These are phyloP conservation scores for Mesembrinibis cayennensis DNA, from an alignment of 2,113 vertebrate species.

Conservation along the genomic window DNA sequence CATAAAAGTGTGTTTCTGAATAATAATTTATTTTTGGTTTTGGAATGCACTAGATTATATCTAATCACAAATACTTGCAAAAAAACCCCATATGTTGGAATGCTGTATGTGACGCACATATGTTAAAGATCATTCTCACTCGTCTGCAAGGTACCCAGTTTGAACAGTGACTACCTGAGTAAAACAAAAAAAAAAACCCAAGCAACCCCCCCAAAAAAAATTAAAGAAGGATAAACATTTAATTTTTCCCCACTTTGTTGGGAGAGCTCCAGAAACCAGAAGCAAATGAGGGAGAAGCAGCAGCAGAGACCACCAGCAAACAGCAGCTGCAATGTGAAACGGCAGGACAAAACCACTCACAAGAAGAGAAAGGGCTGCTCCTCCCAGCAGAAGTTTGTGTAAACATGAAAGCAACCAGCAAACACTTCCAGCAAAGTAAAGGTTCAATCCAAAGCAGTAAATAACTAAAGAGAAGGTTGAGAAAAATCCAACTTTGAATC, in stretches of 20 bases:
- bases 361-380: not conserved
- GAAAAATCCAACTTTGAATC: not conserved
- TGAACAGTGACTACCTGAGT: not conserved
- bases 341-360: slow-evolving; percentile 13
- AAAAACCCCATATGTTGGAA: not conserved
- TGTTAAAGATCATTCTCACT: not conserved
- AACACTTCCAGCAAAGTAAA: not conserved
- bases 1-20: not conserved
- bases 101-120: not conserved
- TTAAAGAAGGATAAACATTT: not conserved
- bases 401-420: slow-evolving; percentile 10
- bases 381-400: not conserved
- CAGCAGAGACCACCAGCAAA: slow-evolving; percentile 48
- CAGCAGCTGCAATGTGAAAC: slow-evolving; percentile 43
- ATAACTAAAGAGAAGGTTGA: not conserved
- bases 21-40: not conserved
- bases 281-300: not conserved
- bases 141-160: not conserved
- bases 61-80: not conserved
- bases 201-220: not conserved
- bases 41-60: not conserved
- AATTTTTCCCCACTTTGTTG: not conserved
- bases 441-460: not conserved
- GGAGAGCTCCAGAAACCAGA: not conserved
- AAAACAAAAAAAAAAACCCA: not conserved